phyloP scores from a whole-genome alignment of 2,888 invertebrate genomes.

The Sphaeridia pumilis region DNA sequence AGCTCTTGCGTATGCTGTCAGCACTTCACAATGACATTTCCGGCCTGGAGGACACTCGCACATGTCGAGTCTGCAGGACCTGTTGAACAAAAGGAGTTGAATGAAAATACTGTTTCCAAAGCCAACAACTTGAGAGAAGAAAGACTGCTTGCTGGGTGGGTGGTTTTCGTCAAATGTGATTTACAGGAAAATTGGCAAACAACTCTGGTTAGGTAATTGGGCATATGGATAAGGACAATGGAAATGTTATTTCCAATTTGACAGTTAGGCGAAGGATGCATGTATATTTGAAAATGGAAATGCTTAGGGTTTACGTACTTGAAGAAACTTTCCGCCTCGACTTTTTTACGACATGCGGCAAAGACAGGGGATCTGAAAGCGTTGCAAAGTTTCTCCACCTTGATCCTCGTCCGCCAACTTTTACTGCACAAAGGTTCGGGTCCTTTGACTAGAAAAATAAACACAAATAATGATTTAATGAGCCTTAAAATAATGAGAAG shows the following conservation, averaged over 20 bases:
- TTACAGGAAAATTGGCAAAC: too few species aligned
- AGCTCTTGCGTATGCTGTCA: slow-evolving; percentile 78
- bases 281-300: background rate
- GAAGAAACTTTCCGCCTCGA: slow-evolving; percentile 70
- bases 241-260: too few species aligned
- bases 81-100: slow-evolving; percentile 32
- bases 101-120: too few species aligned
- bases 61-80: slow-evolving; percentile 73
- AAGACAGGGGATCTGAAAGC: slow-evolving; percentile 50
- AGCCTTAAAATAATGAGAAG: background rate
- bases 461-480: slow-evolving; percentile 1
- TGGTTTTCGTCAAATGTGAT: too few species aligned
- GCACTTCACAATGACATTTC: slow-evolving; percentile 77
- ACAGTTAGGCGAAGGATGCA: too few species aligned
- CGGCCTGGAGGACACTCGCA: slow-evolving; percentile 66
- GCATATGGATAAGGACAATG: too few species aligned
- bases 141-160: too few species aligned
- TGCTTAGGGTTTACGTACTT: slow-evolving; percentile 43
- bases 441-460: slow-evolving; percentile 40
- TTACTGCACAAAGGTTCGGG: slow-evolving; percentile 33
- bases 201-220: too few species aligned
- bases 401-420: slow-evolving; percentile 36
- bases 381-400: slow-evolving; percentile 43
- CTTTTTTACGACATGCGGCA: slow-evolving; percentile 61
- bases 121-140: too few species aligned